Conservation (phyloP, 64 coral and sea anemone genomes). For the Stichodactyla helianthus region DNA sequence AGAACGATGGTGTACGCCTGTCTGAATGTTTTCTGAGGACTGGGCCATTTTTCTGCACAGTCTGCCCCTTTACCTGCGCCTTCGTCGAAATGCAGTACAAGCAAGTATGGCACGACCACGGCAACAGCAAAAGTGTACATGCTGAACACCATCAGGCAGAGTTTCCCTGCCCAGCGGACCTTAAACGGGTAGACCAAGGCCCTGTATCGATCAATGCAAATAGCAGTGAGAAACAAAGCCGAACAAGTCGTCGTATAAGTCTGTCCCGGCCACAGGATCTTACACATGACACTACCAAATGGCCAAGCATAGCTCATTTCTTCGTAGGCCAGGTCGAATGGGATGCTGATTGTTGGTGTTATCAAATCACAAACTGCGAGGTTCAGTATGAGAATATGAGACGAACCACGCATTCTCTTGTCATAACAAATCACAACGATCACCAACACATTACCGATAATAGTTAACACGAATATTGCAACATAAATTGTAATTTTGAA, state of each 20-base stretch:
- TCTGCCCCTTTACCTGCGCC: neutral
- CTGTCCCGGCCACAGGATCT: constrained; percentile 27
- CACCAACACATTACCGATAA: constrained; percentile 22
- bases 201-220: constrained; percentile 33
- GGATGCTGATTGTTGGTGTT: constrained; percentile 33
- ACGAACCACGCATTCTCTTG: constrained; percentile 26
- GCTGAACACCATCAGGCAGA: constrained; percentile 13
- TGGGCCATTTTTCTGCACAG: constrained; percentile 28
- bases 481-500: constrained; percentile 8
- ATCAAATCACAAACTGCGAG: constrained; percentile 34
- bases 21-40: neutral
- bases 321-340: constrained; percentile 37
- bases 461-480: constrained; percentile 14
- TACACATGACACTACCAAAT: constrained; percentile 18
- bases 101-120: constrained; percentile 9
- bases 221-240: constrained; percentile 17
- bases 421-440: constrained; percentile 8
- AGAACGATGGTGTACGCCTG: constrained; percentile 39
- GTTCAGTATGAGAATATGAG: constrained; percentile 40
- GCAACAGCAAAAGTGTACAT: neutral
- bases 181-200: constrained; percentile 31
- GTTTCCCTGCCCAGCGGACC: constrained; percentile 1
- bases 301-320: constrained; percentile 15
- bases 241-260: constrained; percentile 31
- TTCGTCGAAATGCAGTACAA: constrained; percentile 5